Base-by-base conservation (phyloP, 2,113 vertebrate species). In the Psittacula cyanocephala region DNA sequence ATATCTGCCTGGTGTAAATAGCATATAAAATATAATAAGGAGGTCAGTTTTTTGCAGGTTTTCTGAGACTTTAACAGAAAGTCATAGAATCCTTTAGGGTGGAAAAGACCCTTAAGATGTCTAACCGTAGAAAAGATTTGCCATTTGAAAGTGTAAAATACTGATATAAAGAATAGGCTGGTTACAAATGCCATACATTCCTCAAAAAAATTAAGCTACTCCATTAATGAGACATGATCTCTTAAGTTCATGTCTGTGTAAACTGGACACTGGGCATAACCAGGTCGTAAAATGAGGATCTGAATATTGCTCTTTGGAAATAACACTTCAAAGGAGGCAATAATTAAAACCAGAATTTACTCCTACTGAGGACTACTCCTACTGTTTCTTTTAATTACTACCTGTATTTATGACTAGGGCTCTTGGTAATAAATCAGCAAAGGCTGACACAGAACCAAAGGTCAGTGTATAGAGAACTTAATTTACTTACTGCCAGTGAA, bases 261-360 rank as follows among this genome's bases (percentile, higher is more conserved):
- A 76, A 41, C 67, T 89, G 88, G 83, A 81, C 76, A 71, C 28
- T 83, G 76, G 72, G 60, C 31, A 20, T 57, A 90, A 89, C 44
- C 44, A 86, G 39, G 65, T 46, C 0, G 0, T 86, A 88, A 94
- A 94, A 82, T 46, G n/a, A 91, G 37, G 46, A 46, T 85, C 77
- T 80, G 39, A 92, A 78, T 80, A 44, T 91, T 93, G 63, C 57
- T 85, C 19, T 94, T 96, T 75, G 74, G 67, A 83, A 89, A 49
- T 27, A 62, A 59, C 53, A 77, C 75, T 91, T 97, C 94, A 93
- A 81, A 94, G 74, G 49, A 91, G 23, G 33, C 67, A 74, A 62
- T 96, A 95, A 96, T 97, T 96, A 91, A 94, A 95, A 71, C 2
- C 63, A 92, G 77, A 91, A 76, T 94, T 89, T 78, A 92, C 95